These are phyloP conservation scores for Tylochromis polylepis DNA, from an alignment of 2,113 vertebrate species.

Conservation along the genomic window DNA sequence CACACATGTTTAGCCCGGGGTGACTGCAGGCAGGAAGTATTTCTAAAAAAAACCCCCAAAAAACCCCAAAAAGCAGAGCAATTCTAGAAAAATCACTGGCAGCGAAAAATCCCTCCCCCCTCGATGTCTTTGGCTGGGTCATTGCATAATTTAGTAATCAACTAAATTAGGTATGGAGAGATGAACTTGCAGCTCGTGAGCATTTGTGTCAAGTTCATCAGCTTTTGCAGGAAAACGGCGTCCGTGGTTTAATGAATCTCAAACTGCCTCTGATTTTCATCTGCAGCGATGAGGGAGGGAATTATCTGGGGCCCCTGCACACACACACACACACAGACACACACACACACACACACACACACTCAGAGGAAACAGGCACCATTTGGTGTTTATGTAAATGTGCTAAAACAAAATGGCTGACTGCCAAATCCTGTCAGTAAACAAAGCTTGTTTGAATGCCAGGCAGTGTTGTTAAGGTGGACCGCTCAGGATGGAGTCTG, in stretches of 20 bases:
- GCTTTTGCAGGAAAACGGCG: constrained; percentile 34
- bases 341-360: not conserved
- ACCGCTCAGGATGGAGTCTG: constrained; percentile 29
- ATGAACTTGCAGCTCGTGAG: constrained; percentile 62
- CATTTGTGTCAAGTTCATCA: constrained; percentile 65
- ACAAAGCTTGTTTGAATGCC: constrained; percentile 67
- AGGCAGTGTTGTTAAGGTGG: constrained; percentile 65
- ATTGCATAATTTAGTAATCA: constrained; percentile 70
- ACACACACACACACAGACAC: not conserved
- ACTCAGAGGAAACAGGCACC: constrained; percentile 59
- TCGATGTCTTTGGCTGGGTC: constrained; percentile 61
- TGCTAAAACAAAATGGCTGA: constrained; percentile 72
- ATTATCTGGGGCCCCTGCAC: constrained; percentile 29
- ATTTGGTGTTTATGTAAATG: constrained; percentile 75
- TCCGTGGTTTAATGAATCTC: constrained; percentile 46
- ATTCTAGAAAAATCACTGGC: constrained; percentile 56
- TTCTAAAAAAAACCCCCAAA: constrained; percentile 13
- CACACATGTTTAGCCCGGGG: constrained; percentile 66
- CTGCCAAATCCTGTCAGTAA: constrained; percentile 74
- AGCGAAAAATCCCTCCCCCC: not conserved
- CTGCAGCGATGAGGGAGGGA: constrained; percentile 42
- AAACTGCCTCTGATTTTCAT: constrained; percentile 53
- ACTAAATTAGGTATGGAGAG: constrained; percentile 61
- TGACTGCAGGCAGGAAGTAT: constrained; percentile 43
- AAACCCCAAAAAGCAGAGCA: constrained; percentile 30